Conservation (phyloP, 2,797 vertebrate species). For the Lacerta agilis region DNA sequence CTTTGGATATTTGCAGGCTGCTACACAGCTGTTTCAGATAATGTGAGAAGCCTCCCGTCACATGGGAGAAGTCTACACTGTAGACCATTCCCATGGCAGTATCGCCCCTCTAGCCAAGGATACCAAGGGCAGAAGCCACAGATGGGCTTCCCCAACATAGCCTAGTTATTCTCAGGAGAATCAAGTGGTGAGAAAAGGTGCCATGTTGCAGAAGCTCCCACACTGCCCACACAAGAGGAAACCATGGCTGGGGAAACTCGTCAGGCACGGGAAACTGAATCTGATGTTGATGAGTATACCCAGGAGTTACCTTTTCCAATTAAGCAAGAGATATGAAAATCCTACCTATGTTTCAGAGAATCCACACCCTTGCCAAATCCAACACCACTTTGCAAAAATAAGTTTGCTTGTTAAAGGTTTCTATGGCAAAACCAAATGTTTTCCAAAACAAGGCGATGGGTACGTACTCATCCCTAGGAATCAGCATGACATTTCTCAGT, state of each 20-base stretch:
- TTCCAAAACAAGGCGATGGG: not conserved
- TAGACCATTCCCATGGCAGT: not conserved
- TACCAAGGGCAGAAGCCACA: not conserved
- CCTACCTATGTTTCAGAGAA: not conserved
- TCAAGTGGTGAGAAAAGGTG: too few relatives aligned
- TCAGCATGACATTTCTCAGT: not conserved
- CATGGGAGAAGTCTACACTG: not conserved
- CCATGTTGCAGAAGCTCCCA: not conserved
- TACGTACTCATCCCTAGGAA: not conserved
- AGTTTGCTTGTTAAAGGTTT: not conserved
- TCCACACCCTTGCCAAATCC: not conserved
- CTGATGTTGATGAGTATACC: not conserved
- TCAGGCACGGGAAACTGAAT: not conserved
- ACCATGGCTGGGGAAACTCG: not conserved
- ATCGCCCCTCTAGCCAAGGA: not conserved
- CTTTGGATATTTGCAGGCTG: not conserved
- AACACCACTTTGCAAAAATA: not conserved
- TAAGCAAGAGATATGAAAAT: not conserved
- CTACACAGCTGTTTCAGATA: not conserved
- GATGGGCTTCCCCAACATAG: too few relatives aligned
- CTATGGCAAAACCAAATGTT: not conserved
- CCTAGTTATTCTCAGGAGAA: not conserved
- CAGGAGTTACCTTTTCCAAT: not conserved
- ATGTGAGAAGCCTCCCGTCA: not conserved
- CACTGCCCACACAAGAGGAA: not conserved